These are phyloP conservation scores for Mycogona germanica DNA, from an alignment of 2,888 invertebrate genomes.

Conservation along the genomic window DNA sequence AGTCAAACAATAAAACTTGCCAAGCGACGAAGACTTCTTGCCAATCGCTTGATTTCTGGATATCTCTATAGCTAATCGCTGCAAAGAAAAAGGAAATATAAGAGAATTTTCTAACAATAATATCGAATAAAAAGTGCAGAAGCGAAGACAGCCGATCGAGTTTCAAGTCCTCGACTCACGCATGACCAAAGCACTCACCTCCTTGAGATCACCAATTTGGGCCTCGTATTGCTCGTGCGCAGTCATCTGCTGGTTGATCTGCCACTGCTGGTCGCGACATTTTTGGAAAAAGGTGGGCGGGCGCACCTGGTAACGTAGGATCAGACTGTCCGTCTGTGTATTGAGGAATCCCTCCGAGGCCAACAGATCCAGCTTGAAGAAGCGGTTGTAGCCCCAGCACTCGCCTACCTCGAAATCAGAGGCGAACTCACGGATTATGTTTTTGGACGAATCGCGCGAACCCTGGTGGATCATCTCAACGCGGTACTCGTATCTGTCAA, in stretches of 20 bases:
- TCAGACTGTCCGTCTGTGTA: slow-evolving; percentile 66
- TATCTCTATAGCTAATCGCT: slow-evolving; percentile 10
- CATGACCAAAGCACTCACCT: too few species aligned
- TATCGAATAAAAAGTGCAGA: not conserved
- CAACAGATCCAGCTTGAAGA: slow-evolving; percentile 76
- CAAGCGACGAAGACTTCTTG: too few species aligned
- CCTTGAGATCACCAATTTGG: slow-evolving; percentile 74
- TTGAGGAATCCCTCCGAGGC: slow-evolving; percentile 84
- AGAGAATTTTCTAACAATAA: not conserved
- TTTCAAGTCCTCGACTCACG: too few species aligned
- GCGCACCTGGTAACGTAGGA: slow-evolving; percentile 78
- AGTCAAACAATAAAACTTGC: too few species aligned
- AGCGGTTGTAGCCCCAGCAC: slow-evolving; percentile 93
- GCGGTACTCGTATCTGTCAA: slow-evolving; percentile 69
- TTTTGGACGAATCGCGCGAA: slow-evolving; percentile 52
- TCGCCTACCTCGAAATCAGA: slow-evolving; percentile 93
- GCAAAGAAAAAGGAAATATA: not conserved
- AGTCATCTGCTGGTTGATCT: slow-evolving; percentile 68
- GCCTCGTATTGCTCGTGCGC: slow-evolving; percentile 65
- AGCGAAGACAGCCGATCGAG: too few species aligned
- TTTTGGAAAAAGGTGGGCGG: slow-evolving; percentile 89
- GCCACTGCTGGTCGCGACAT: slow-evolving; percentile 86
- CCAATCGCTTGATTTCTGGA: slow-evolving; percentile 7
- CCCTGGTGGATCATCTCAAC: slow-evolving; percentile 92
- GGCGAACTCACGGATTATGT: slow-evolving; percentile 86